Evolutionary conservation across 2,113 vertebrate species (phyloP).

Genomic region (Trematocara zebra): DNA sequence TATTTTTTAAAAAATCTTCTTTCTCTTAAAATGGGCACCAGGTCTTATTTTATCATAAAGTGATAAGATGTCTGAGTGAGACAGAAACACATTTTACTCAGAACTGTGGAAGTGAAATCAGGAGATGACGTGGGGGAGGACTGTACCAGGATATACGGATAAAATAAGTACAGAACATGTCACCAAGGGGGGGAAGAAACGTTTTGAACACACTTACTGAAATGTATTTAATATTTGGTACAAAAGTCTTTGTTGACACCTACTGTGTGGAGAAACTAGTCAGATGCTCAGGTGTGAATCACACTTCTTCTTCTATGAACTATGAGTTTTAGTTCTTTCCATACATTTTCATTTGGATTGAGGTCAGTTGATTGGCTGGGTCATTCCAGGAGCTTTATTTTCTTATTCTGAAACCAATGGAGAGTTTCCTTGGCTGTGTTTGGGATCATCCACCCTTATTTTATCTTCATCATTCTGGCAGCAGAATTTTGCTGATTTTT

Average conservation of each 20-base stretch:
- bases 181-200: background rate
- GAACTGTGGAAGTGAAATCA: background rate
- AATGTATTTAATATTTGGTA: background rate
- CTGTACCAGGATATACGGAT: background rate
- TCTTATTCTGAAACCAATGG: background rate
- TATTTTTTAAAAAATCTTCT: background rate
- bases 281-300: background rate
- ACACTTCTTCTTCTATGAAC: background rate
- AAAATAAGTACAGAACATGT: background rate
- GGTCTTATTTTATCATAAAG: background rate
- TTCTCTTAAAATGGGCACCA: background rate
- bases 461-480: background rate
- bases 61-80: background rate
- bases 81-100: background rate
- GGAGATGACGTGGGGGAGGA: background rate
- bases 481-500: background rate
- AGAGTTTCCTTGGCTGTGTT: background rate
- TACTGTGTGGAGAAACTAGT: background rate
- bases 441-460: background rate
- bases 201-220: fast-evolving
- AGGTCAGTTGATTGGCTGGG: background rate
- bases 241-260: background rate
- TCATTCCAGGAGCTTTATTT: background rate
- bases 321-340: background rate
- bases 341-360: fast-evolving